Evolutionary conservation across 2,888 invertebrate species (phyloP), one percentile per base, ranked within the genome.

Genomic region (Elysia crispata): DNA sequence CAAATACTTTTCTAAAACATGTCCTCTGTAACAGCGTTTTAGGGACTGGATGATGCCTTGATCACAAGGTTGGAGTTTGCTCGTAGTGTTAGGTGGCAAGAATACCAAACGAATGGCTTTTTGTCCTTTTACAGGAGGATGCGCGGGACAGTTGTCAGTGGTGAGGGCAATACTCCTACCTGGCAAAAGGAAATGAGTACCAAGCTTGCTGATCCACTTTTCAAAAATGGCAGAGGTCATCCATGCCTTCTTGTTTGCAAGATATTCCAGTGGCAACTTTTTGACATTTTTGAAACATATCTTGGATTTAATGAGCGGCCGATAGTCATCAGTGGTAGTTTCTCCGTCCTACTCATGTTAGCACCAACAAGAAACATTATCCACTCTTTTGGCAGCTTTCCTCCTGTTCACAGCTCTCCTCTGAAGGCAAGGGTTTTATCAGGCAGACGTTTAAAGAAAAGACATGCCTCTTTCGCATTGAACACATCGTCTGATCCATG

Each of bases 391-490:
- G 73, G 83, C 79, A 50, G 76, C 66, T 73, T 78, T 23, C 82
- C 28, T n/a, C n/a, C n/a, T n/a, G n/a, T n/a, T n/a, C n/a, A n/a
- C n/a, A n/a, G n/a, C n/a, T n/a, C n/a, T n/a, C n/a, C 81, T 67
- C 83, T 83, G n/a, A 76, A 73, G 25, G 49, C 49, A 1, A 76
- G 25, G n/a, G 81, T 82, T 57, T 73, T 67, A 30, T 79, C 73
- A 3, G 82, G 85, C n/a, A 85, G 62, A 30, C 81, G 31, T 77
- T 76, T 84, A 57, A 64, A 83, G 31, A 83, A 83, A 3, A 83
- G 62, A 23, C n/a, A 81, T 1, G 79, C 79, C 64, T 85, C 84
- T 64, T 82, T 81, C 0, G 72, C 77, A 62, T 81, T 84, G 77
- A 84, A 82, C 57, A 83, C 66, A 60, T 83, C 75, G 57, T 64